Evolutionary conservation across 2,113 vertebrate genomes (phyloP).

Genomic region (Pseudolaguvia tuberculata): DNA sequence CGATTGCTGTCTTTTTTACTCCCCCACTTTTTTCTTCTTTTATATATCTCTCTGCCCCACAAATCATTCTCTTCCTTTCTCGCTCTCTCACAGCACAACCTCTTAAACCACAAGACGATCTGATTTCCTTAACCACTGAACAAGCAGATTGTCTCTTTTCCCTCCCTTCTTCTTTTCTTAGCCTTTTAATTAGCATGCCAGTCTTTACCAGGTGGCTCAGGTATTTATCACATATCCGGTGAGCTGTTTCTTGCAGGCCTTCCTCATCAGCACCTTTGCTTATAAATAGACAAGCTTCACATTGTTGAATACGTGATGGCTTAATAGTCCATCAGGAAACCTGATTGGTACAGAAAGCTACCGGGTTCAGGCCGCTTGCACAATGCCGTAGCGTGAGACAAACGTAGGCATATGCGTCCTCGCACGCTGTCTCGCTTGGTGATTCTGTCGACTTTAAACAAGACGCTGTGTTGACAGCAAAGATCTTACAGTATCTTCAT

Average conservation of each 20-base stretch:
- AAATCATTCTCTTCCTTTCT: too few relatives aligned
- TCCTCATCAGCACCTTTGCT: constrained; percentile 68
- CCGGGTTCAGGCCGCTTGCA: constrained; percentile 51
- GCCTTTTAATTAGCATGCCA: constrained; percentile 18
- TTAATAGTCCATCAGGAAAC: constrained; percentile 68
- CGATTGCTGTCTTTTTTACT: too few relatives aligned
- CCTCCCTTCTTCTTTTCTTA: not conserved
- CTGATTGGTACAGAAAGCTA: constrained; percentile 63
- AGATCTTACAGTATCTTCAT: not conserved
- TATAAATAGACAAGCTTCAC: constrained; percentile 61
- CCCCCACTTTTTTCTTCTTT: too few relatives aligned
- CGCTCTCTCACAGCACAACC: not conserved
- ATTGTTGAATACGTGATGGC: constrained; percentile 60
- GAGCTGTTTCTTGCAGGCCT: constrained; percentile 21
- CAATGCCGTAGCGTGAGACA: constrained; percentile 56
- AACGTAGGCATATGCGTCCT: constrained; percentile 45
- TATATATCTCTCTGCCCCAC: too few relatives aligned
- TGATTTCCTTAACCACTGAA: not conserved
- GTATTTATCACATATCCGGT: constrained; percentile 40
- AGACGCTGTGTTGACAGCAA: not conserved
- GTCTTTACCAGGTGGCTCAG: constrained; percentile 19
- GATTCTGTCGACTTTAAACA: constrained; percentile 26
- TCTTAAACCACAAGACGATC: not conserved
- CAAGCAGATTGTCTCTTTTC: not conserved
- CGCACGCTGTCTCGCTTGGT: constrained; percentile 26